Evolutionary conservation across 2,113 vertebrate species (phyloP), one percentile per base, ranked within the genome.

Genomic region (Upupa epops): DNA sequence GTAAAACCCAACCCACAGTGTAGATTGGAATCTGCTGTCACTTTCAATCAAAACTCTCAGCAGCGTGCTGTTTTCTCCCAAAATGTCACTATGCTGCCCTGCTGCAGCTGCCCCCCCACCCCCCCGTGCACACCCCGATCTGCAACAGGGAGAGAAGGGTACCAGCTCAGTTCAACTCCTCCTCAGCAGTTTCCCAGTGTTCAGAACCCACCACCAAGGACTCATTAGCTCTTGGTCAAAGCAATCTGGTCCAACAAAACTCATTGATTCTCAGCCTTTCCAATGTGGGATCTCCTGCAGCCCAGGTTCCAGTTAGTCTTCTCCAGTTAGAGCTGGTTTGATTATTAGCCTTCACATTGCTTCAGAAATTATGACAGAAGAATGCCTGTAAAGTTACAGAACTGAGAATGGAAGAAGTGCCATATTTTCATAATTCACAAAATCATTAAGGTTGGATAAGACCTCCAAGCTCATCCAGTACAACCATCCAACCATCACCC

Each of bases 21-120:
- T 63, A 66, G 51, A 63, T 48, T 49, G 7, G 26, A 65, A 60
- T 73, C 65, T 36, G 65, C 90, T 85, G 71, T 78, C 90, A 88
- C 88, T 88, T 92, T 8, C 79, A 90, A 92, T 90, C 84, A 81
- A 46, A 70, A 29, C 46, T 7, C 37, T 82, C 90, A 36, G 56
- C 80, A 70, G 51, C 42, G 45, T 73, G 83, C 83, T 55, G 3
- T 46, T 85, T 82, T 42, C 75, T 54, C 64, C 55, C 75, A 45
- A 31, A 45, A 52, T n/a, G 59, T 29, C 54, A 32, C n/a, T 54
- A 51, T 1, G 11, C 40, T 5, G 10, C 36, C 9, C 31, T 2
- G 7, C 24, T 14, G 6, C 1, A 0, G 36, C 78, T 65, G 40
- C 48, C 51, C 59, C 24, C 13, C 51, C 54, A 17, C 77, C 52